phyloP scores from a whole-genome alignment of 2,113 vertebrate genomes.

The Anolis sagrei region DNA sequence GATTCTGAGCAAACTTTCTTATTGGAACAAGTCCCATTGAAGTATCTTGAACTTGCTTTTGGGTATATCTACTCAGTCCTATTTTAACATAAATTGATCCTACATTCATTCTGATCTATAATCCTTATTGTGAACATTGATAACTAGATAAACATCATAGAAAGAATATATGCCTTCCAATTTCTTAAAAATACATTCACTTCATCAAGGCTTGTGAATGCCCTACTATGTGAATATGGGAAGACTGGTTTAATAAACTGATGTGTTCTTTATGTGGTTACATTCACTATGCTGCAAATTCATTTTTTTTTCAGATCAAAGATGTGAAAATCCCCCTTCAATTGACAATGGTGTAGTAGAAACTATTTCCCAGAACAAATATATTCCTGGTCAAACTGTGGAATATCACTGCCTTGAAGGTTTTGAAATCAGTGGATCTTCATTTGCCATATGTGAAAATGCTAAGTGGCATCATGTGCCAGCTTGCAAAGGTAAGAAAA shows the following conservation, averaged over 20 bases:
- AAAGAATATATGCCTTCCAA: too few relatives aligned
- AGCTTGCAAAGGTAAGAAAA: conserved; percentile 8
- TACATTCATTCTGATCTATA: neutral
- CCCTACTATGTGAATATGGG: neutral
- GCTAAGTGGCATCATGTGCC: neutral
- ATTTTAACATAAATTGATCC: too few relatives aligned
- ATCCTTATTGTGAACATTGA: neutral
- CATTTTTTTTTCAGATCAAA: neutral
- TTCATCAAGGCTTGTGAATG: too few relatives aligned
- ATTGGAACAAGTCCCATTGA: neutral
- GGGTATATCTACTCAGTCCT: too few relatives aligned
- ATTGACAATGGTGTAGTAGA: neutral
- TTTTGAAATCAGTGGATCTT: neutral
- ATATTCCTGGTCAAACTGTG: neutral
- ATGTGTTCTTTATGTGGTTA: neutral
- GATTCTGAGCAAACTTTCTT: neutral
- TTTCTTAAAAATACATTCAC: neutral
- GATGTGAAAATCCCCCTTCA: neutral
- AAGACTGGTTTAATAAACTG: neutral
- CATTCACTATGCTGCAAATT: neutral
- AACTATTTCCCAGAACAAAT: neutral
- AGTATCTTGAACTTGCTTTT: neutral
- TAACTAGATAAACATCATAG: neutral
- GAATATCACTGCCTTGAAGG: neutral
- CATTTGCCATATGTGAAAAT: neutral